Evolutionary conservation across 2,888 invertebrate genomes (phyloP), one percentile per base, ranked within the genome.

Genomic region (Dasypogon diadema): DNA sequence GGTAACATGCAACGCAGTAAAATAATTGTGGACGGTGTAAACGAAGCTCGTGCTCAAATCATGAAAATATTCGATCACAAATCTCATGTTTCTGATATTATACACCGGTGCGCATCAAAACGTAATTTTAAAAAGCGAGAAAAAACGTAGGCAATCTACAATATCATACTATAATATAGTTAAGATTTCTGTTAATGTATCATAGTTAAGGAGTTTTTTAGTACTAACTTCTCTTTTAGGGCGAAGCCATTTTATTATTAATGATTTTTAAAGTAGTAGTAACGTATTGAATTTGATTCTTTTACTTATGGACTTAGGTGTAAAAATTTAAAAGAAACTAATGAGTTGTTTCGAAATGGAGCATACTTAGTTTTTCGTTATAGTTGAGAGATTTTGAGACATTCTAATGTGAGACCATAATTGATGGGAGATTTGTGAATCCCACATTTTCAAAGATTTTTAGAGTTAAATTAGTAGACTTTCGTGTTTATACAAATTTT

Each of bases 1-100:
- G 97, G 97, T 68, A 97, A 97, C 86, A 93, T 97, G 85, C 98
- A 98, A 87, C 90, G 98, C 73, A 95, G 96, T 85, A 95, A 93
- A 88, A 92, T 97, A 78, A 94, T 97, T 54, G 93, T 93, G 79
- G 97, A 98, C 83, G 96, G 97, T 78, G 92, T 97, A 86, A 90
- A 91, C 78, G 98, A 98, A 84, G 95, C 97, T 0, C 92, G 94
- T 81, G 90, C 91, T 77, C 95, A 96, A 84, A 92, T 97, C 78
- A 91, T 95, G 84, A 93, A 95, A 82, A 93, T 97, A 78, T 94
- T 97, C 83, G 95, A 96, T 79, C 97, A 98, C 85, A 95, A 96
- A 86, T 91, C 91, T 72, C 93, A 94, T 81, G 94, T 97, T 46
- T 91, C 92, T 14, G 97, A 97, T 83, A 96, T 98, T 81, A 91